Base-by-base conservation (phyloP, 2,113 vertebrate genomes). In the cattle (Bos taurus) region DNA sequence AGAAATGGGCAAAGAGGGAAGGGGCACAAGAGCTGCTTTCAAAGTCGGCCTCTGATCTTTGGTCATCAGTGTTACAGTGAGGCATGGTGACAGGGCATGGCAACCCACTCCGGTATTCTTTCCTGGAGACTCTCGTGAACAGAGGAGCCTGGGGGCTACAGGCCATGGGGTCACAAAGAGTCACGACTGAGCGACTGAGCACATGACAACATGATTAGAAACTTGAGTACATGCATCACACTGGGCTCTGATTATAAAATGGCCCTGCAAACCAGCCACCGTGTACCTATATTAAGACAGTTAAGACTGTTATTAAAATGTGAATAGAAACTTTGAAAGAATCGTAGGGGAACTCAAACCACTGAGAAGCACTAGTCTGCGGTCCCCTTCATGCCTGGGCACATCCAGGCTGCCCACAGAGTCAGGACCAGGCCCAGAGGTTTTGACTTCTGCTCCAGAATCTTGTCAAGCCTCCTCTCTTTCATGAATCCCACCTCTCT, bases 361-460 rank as follows among this genome's bases (percentile, higher is more conserved):
- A 19, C 6, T 2, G n/a, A 30, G 28, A 52, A 81, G 16, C 52
- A 30, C 57, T 2, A 5, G 56, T 26, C 36, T n/a, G 77, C 7
- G 21, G 52, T 26, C 28, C 77, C 13, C 40, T 67, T 40, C 14
- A 28, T 21, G 16, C 54, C 43, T 0, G 10, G 16, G 33, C 25
- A n/a, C 0, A 7, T 33, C 30, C 11, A 0, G 23, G 30, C 33
- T 15, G 33, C 48, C 17, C 30, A 30, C 54, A 23, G 3, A 8
- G 50, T 28, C 62, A 16, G 59, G 43, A 21, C 50, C 11, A 19
- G 59, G 26, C 56, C 14, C 10, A 8, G 0, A 23, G 46, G 40
- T 28, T 48, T 46, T 40, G 19, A 64, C 40, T 87, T 86, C 71
- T 46, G 15, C 21, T 67, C 25, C 50, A 50, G 67, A 85, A 92